Evolutionary conservation across 2,888 invertebrate species (phyloP).

Genomic region (Tholera decimalis): DNA sequence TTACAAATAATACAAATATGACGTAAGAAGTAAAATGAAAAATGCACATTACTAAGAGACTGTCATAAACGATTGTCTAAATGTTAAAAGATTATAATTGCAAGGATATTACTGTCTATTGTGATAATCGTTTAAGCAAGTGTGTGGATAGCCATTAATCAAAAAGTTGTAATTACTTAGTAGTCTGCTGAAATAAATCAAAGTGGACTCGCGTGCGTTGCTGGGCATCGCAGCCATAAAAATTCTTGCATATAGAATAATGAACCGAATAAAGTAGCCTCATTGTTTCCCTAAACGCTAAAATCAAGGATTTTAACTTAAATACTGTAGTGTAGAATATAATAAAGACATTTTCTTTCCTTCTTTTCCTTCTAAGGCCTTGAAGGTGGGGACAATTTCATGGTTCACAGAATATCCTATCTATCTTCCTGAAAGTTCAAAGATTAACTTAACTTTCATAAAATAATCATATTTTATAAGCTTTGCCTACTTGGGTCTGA

Average conservation of each 20-base stretch:
- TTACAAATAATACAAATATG: neutral
- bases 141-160: slow-evolving; percentile 28
- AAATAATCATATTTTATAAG: neutral
- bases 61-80: neutral
- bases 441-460: neutral
- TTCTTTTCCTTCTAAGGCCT: neutral
- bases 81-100: neutral
- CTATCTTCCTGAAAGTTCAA: neutral
- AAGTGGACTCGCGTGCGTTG: slow-evolving; percentile 49
- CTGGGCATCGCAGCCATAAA: slow-evolving; percentile 49
- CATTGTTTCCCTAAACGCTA: slow-evolving; percentile 17
- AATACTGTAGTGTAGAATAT: neutral
- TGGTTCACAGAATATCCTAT: neutral
- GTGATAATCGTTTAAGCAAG: neutral
- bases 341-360: neutral
- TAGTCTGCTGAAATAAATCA: slow-evolving; percentile 52
- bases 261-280: slow-evolving; percentile 25
- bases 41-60: neutral
- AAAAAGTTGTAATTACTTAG: slow-evolving; percentile 50
- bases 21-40: neutral
- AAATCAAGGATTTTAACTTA: neutral
- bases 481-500: too few relatives aligned
- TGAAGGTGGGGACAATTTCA: neutral
- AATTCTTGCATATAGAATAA: slow-evolving; percentile 60
- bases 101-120: too few relatives aligned